phyloP scores from a whole-genome alignment of 2,113 vertebrate species.

The Anguilla japonica region DNA sequence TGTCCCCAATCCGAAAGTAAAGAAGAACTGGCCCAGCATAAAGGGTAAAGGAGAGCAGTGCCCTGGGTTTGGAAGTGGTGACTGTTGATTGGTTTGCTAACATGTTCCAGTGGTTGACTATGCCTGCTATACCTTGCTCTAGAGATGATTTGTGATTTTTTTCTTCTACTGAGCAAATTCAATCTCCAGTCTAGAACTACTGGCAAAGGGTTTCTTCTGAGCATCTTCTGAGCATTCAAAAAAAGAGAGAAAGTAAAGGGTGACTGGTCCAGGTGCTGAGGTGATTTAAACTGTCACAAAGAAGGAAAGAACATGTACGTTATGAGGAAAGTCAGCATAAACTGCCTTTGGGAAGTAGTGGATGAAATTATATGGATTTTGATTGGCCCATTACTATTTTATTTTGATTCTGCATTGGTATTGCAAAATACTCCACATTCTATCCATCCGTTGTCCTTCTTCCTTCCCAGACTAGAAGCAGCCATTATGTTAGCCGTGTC shows the following conservation, averaged over 20 bases:
- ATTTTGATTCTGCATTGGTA: neutral
- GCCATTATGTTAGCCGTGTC: neutral
- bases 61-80: neutral
- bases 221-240: too few relatives aligned
- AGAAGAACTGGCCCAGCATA: constrained; percentile 85
- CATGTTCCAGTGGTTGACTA: neutral
- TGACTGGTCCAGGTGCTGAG: neutral
- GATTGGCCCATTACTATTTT: neutral
- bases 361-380: too few relatives aligned
- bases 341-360: too few relatives aligned
- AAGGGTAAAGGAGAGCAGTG: constrained; percentile 65
- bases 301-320: neutral
- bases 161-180: too few relatives aligned
- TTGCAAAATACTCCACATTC: neutral
- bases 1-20: constrained; percentile 74
- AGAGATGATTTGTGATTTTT: too few relatives aligned
- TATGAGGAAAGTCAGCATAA: too few relatives aligned
- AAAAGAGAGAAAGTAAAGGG: neutral
- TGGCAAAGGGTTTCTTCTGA: too few relatives aligned
- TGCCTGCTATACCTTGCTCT: neutral
- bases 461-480: neutral
- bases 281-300: neutral
- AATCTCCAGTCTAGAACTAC: too few relatives aligned
- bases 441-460: too few relatives aligned
- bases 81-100: neutral